Evolutionary conservation across 1,140 invertebrate genomes (phyloP).

Genomic region (Cotesia typhae): DNA sequence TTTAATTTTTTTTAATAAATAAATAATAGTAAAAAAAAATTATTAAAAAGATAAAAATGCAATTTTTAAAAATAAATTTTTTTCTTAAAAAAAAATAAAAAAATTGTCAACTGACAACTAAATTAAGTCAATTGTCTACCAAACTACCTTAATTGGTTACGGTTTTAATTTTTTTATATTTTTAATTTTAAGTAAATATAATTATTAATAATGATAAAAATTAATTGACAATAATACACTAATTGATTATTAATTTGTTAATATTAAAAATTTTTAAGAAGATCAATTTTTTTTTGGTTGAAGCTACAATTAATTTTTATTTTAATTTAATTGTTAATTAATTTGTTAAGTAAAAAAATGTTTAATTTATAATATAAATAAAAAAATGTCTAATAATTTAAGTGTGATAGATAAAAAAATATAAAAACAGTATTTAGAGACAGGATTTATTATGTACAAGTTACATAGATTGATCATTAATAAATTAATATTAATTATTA

Average conservation of each 20-base stretch:
- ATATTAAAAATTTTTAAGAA: too few relatives aligned
- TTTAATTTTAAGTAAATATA: background rate
- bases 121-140: too few relatives aligned
- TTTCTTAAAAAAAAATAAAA: too few relatives aligned
- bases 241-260: background rate
- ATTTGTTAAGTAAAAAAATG: background rate
- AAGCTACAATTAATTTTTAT: too few relatives aligned
- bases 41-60: too few relatives aligned
- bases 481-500: background rate
- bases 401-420: background rate
- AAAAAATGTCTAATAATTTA: background rate
- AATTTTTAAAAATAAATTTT: too few relatives aligned
- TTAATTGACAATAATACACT: background rate
- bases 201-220: background rate
- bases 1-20: too few relatives aligned
- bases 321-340: background rate
- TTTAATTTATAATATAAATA: background rate
- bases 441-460: slow-evolving; percentile 9
- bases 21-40: too few relatives aligned
- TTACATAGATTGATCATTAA: background rate
- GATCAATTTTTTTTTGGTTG: too few relatives aligned
- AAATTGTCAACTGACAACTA: too few relatives aligned
- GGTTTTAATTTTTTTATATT: background rate
- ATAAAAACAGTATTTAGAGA: slow-evolving; percentile 22
- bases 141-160: background rate